phyloP scores from a whole-genome alignment of 2,113 vertebrate species.

The Menidia beryllina region DNA sequence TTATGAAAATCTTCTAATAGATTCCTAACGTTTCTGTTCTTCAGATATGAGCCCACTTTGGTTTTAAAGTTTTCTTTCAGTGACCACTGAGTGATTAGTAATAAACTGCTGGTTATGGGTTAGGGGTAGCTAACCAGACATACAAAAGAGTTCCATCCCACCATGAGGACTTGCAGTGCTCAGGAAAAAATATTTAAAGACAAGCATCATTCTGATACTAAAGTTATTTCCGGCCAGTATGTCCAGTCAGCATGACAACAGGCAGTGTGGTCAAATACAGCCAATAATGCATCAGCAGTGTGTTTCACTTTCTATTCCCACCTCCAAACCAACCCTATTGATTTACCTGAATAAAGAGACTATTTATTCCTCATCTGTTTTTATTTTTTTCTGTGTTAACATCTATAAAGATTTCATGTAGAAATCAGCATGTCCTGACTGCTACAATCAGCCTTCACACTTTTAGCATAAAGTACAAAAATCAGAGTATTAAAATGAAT shows the following conservation, averaged over 20 bases:
- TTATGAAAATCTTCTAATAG: background rate
- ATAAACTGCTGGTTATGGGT: background rate
- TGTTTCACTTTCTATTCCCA: background rate
- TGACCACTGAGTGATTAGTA: background rate
- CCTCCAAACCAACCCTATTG: slow-evolving; percentile 3
- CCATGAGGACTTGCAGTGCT: too few species aligned
- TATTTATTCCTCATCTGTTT: slow-evolving; percentile 28
- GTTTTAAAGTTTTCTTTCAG: background rate
- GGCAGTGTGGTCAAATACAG: background rate
- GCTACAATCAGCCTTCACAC: background rate
- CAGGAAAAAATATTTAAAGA: too few species aligned
- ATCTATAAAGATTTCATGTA: background rate
- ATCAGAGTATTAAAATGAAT: background rate
- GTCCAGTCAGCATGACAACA: background rate
- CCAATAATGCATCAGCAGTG: slow-evolving; percentile 1
- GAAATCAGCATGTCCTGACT: background rate
- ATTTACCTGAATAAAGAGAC: slow-evolving; percentile 64
- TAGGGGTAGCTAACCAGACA: too few species aligned
- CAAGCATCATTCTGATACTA: too few species aligned
- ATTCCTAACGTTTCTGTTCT: slow-evolving; percentile 2
- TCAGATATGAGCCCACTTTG: background rate
- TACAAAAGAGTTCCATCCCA: too few species aligned
- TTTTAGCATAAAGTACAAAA: background rate
- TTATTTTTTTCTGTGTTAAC: slow-evolving; percentile 25
- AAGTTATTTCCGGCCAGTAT: too few species aligned